Percentiles rank a stretch among this genome's conserved stretches.
These are phyloP conservation scores for Erpobdella octoculata DNA, from an alignment of 2,888 invertebrate genomes.

Conservation along the genomic window DNA sequence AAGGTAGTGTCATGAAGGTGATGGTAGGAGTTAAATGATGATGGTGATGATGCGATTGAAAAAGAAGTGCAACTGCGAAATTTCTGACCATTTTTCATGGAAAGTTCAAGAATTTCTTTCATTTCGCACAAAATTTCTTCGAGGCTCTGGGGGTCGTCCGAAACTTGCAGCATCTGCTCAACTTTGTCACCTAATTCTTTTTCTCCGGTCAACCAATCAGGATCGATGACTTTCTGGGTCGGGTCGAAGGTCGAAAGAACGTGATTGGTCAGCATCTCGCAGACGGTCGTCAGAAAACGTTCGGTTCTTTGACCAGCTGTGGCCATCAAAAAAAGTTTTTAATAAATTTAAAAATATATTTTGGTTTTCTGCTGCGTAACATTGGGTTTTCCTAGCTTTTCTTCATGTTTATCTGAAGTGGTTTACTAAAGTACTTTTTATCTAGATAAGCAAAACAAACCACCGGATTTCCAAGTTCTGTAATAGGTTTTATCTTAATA, in stretches of 20 bases:
- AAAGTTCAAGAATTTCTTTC: not conserved
- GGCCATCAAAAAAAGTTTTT: not conserved
- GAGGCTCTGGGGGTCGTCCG: conserved; percentile 20
- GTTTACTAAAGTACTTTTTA: too few relatives aligned
- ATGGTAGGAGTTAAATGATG: too few relatives aligned
- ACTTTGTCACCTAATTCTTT: not conserved
- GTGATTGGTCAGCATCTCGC: conserved; percentile 5
- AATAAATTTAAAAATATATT: not conserved
- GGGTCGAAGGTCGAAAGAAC: conserved; percentile 16
- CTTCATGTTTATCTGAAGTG: not conserved
- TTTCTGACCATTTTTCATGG: conserved; percentile 8
- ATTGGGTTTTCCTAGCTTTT: too few relatives aligned
- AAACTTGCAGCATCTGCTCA: not conserved
- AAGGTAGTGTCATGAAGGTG: too few relatives aligned
- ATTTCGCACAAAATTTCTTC: not conserved
- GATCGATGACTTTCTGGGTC: conserved; percentile 12
- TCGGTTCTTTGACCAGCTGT: conserved; percentile 11
- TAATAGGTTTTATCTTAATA: too few relatives aligned
- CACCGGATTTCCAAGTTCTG: too few relatives aligned
- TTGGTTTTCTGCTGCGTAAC: too few relatives aligned
- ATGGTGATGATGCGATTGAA: too few relatives aligned
- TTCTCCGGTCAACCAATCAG: conserved; percentile 8
- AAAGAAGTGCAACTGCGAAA: too few relatives aligned
- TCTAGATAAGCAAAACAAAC: too few relatives aligned
- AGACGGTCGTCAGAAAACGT: not conserved